Percentiles rank a stretch among this genome's conserved stretches.
phyloP scores from a whole-genome alignment of 2,888 invertebrate species.

The Caenorhabditis doughertyi region DNA sequence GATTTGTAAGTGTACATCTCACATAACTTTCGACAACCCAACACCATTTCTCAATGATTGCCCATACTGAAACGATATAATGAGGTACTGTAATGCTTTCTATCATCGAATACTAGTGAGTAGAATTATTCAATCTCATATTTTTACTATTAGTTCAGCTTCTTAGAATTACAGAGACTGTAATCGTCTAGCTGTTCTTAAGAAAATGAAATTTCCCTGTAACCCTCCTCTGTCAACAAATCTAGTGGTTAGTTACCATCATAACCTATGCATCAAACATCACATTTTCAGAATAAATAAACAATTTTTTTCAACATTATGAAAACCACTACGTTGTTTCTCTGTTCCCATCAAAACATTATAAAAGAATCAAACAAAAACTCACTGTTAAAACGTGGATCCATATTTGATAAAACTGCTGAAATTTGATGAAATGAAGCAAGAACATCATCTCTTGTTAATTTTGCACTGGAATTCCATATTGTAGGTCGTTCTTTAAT shows the following conservation, averaged over 20 bases:
- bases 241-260: no score
- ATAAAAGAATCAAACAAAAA: background rate
- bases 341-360: background rate
- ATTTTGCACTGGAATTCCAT: constrained; percentile 50
- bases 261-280: background rate
- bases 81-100: background rate
- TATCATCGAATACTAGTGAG: constrained; percentile 92
- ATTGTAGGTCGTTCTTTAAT: constrained; percentile 53
- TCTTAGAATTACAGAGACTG: no score
- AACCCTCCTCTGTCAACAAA: no score
- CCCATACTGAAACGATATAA: constrained; percentile 84
- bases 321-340: constrained; percentile 79
- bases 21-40: constrained; percentile 65
- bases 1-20: constrained; percentile 16
- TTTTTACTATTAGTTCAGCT: no score
- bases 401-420: constrained; percentile 25
- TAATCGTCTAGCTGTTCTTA: no score
- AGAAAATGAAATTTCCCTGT: no score
- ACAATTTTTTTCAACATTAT: no score
- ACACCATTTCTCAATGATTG: constrained; percentile 70
- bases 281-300: constrained; percentile 86
- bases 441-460: constrained; percentile 50
- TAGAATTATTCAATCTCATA: no score
- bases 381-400: constrained; percentile 96
- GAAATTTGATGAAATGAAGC: constrained; percentile 31